Base-by-base conservation (phyloP, 2,888 invertebrate genomes). In the Nemurella pictetii region DNA sequence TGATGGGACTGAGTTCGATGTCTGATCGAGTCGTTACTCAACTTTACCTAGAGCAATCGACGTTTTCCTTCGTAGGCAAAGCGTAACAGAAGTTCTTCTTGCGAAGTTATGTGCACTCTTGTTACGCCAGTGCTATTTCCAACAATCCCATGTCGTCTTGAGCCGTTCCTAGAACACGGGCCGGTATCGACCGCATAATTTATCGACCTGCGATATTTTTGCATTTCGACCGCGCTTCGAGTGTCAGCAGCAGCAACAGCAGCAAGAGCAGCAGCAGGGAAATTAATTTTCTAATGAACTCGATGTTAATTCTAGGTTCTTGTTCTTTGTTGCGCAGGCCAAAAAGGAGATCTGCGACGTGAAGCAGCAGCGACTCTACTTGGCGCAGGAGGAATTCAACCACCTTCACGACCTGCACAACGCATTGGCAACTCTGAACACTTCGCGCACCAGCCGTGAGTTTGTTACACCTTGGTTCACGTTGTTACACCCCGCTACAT, bases 291-390 rank as follows among this genome's bases (percentile, higher is more conserved):
- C 20, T 55, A 55, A 55, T 55, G 9, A 55, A 55, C 20, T 55
- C 20, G 9, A 55, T 55, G 55, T 55, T 55, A 55, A 55, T 55
- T 55, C 15, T 55, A 20, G n/a, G 7, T 15, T 36, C 15, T 36
- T 36, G 55, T 91, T 88, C 77, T 85, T 86, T 87, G 78, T 88
- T 87, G 91, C 90, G 26, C 93, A 97, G 97, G 98, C 98, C 88
- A 98, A 98, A 92, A 97, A 97, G 90, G 98, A 99, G 92, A 98
- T 98, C 91, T 97, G 95, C 92, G 96, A 97, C 91, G 95, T 99
- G 87, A 99, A 99, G 91, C 97, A 98, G 89, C 97, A 98, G 92
- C 94, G 98, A 89, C 92, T 99, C 88, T 94, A 95, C 89, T 92
- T 99, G 88, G 98, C 98, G 84, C 97, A 98, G 91, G 97, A 98